phyloP scores from a whole-genome alignment of 1,140 invertebrate genomes.

The Rhagoletis zephyria region DNA sequence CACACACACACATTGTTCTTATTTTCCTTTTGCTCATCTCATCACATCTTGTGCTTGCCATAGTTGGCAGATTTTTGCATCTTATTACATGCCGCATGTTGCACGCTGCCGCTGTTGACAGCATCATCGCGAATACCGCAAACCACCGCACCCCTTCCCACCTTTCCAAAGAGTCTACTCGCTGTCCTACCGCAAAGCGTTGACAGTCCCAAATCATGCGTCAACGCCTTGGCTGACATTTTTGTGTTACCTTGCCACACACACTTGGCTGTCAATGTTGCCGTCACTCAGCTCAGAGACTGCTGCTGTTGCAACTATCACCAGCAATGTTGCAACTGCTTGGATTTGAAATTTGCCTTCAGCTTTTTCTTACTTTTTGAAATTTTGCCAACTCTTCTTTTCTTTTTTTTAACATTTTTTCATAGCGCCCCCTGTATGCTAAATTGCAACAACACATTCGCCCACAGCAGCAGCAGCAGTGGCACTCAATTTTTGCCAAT shows the following conservation, averaged over 20 bases:
- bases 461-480: neutral
- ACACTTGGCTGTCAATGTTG: constrained; percentile 18
- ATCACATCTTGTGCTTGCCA: neutral
- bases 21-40: neutral
- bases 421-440: constrained; percentile 20
- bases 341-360: constrained; percentile 26
- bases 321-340: constrained; percentile 13
- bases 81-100: constrained; percentile 27
- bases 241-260: constrained; percentile 47
- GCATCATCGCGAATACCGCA: neutral
- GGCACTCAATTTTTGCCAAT: neutral
- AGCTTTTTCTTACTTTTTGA: neutral
- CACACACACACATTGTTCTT: too few relatives aligned
- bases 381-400: neutral
- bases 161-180: neutral
- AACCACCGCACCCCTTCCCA: neutral
- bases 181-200: neutral
- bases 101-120: neutral
- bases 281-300: neutral
- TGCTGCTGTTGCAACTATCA: neutral
- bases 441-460: constrained; percentile 11
- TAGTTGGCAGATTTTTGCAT: constrained; percentile 30
- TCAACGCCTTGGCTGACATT: constrained; percentile 40
- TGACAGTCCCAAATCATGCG: constrained; percentile 14
- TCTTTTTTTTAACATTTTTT: neutral